Evolutionary conservation across 2,113 vertebrate genomes (phyloP), one percentile per base, ranked within the genome.

Genomic region (Podocnemis expansa): DNA sequence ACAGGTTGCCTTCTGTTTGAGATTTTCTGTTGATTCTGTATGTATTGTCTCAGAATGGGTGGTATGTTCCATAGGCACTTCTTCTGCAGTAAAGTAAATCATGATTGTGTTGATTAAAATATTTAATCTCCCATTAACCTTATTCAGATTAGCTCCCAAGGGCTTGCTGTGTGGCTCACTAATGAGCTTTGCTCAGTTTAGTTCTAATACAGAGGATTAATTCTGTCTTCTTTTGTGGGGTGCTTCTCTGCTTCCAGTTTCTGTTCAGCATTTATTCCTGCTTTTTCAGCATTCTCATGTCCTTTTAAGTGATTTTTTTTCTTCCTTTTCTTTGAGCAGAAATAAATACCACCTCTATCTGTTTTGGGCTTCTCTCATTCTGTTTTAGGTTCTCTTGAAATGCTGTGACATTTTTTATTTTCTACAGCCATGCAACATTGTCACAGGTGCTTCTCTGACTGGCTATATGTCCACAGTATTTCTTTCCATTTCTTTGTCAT

Each of bases 341-440:
- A 88, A 76, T 25, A 78, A 93, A 94, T 87, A 85, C 70, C 29
- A 85, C 31, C 60, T 45, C n/a, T 41, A 52, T 84, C 21, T 45
- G 41, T 60, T 84, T 47, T 91, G 58, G 11, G 67, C 25, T 89
- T 84, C 58, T 80, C 60, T 94, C 80, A 75, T 85, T 87, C 60
- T 38, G 2, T 87, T 94, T 78, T 78, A 91, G 67, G 82, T 63
- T 60, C 81, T 43, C 5, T 24, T 89, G 91, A 58, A 90, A 91
- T 54, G n/a, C 41, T 70, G 31, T 51, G 9, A 73, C 55, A 16
- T 43, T 47, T 93, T 52, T 88, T 88, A 89, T 91, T 93, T 91
- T 91, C 81, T 80, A 89, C 81, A 58, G 89, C 91, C 78, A 51
- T 82, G 87, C 58, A 96, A 89, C 60, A 84, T 90, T 79, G n/a